Conservation (phyloP, 2,888 invertebrate genomes). For the Rosalia funebris region DNA sequence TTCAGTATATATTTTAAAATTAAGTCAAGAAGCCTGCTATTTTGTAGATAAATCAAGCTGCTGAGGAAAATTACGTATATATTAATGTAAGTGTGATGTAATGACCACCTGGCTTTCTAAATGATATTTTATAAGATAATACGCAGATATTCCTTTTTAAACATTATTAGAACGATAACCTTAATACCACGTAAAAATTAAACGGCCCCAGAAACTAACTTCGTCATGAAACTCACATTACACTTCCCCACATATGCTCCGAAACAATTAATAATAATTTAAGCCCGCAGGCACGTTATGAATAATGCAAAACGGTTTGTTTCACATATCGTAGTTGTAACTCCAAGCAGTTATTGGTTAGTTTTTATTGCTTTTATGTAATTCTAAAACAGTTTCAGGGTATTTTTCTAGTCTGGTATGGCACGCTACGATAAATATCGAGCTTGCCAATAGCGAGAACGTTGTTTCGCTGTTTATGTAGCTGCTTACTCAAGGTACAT, state of each 20-base stretch:
- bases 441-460: conserved; percentile 26
- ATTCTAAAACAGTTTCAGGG: conserved; percentile 29
- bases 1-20: too few relatives aligned
- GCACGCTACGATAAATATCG: conserved; percentile 30
- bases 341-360: conserved; percentile 27
- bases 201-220: too few relatives aligned
- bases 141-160: too few relatives aligned
- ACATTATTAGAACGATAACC: too few relatives aligned
- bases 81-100: too few relatives aligned
- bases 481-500: conserved; percentile 9
- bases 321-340: conserved; percentile 20
- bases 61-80: too few relatives aligned
- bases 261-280: background rate
- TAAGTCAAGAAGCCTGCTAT: too few relatives aligned
- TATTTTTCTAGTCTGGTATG: conserved; percentile 32
- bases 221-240: background rate
- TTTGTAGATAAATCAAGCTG: too few relatives aligned
- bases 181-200: too few relatives aligned
- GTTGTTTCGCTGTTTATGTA: conserved; percentile 20
- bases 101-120: too few relatives aligned
- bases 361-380: conserved; percentile 27
- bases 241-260: background rate
- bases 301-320: conserved; percentile 17
- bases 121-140: too few relatives aligned
- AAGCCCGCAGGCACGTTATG: background rate